Evolutionary conservation across 2,888 invertebrate species (phyloP).

Genomic region (Tachina lurida): DNA sequence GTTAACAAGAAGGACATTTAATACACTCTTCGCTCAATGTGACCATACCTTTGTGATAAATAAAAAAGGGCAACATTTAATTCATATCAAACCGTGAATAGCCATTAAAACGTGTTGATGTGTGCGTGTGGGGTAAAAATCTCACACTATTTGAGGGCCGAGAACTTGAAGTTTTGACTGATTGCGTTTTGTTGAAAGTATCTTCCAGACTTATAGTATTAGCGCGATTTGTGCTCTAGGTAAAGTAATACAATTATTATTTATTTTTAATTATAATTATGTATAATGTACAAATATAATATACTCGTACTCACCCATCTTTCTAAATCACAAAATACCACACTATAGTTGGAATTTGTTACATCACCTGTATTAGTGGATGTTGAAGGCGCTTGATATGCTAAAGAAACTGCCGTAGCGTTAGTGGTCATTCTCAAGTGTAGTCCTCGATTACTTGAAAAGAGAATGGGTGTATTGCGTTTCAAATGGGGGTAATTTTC

Average conservation of each 20-base stretch:
- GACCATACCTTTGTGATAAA: not conserved
- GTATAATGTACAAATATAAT: not conserved
- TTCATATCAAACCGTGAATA: conserved; percentile 63
- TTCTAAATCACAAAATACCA: conserved; percentile 78
- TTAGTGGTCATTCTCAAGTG: conserved; percentile 75
- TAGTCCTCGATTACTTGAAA: conserved; percentile 80
- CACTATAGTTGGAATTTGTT: conserved; percentile 72
- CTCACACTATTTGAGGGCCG: conserved; percentile 53
- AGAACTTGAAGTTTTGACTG: conserved; percentile 46
- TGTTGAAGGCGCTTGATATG: not conserved
- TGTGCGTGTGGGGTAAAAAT: conserved; percentile 52
- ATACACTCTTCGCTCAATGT: not conserved
- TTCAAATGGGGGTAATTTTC: conserved; percentile 53
- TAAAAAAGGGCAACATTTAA: conserved; percentile 24
- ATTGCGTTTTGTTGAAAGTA: conserved; percentile 74
- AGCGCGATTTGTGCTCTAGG: conserved; percentile 79
- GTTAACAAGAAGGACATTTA: not conserved
- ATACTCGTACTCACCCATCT: conserved; percentile 76
- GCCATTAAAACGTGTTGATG: conserved; percentile 60
- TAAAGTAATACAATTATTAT: conserved; percentile 14
- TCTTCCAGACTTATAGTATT: conserved; percentile 78
- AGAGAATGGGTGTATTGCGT: conserved; percentile 79
- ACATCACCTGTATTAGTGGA: not conserved
- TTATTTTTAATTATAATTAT: not conserved
- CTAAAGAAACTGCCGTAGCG: conserved; percentile 31